Percentiles rank a stretch among this genome's conserved stretches.
Evolutionary conservation across 2,797 vertebrate species (phyloP).

Genomic region (Anisognathus igniventris): DNA sequence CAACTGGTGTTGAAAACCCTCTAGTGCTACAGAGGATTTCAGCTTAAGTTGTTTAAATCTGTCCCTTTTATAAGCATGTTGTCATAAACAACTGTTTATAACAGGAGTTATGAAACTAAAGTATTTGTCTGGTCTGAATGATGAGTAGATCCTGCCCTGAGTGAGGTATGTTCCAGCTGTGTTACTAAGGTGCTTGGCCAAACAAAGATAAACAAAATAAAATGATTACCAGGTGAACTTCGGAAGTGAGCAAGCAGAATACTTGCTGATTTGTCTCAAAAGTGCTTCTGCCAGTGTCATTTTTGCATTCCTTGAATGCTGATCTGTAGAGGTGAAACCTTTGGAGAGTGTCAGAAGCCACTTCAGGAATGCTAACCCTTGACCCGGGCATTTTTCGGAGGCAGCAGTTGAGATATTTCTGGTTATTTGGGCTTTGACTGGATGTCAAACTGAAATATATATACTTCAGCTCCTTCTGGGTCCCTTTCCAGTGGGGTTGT

Average conservation of each 20-base stretch:
- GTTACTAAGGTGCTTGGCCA: not conserved
- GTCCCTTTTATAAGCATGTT: not conserved
- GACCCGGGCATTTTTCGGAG: accelerated
- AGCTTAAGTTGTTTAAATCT: not conserved
- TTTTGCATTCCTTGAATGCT: not conserved
- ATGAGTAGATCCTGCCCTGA: not conserved
- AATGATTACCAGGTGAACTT: not conserved
- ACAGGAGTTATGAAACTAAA: not conserved
- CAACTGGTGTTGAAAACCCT: not conserved
- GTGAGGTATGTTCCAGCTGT: not conserved
- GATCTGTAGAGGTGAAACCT: not conserved
- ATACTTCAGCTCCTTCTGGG: not conserved
- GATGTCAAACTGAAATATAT: accelerated
- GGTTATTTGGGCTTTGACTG: not conserved
- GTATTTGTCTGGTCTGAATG: not conserved
- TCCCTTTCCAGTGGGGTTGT: not conserved
- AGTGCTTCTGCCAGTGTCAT: not conserved
- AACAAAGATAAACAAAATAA: not conserved
- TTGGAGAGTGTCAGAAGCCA: not conserved
- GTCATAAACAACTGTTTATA: not conserved
- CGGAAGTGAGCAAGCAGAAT: accelerated
- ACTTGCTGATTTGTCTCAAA: not conserved
- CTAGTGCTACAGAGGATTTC: not conserved
- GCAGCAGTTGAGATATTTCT: not conserved
- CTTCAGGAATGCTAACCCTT: not conserved